Evolutionary conservation across 2,888 invertebrate genomes (phyloP).

Genomic region (Chymomyza fuscimana): DNA sequence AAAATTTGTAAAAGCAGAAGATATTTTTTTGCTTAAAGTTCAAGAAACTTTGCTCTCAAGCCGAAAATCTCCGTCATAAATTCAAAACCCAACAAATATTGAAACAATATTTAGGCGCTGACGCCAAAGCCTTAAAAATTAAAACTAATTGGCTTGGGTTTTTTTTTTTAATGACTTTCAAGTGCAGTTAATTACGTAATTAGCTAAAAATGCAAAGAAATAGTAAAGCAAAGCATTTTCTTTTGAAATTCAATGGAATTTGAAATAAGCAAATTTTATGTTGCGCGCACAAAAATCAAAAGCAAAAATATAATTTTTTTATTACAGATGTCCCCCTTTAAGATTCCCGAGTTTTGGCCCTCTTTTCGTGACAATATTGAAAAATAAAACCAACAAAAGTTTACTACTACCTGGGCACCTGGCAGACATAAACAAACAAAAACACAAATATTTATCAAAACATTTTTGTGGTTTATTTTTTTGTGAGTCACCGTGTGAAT

Average conservation of each 20-base stretch:
- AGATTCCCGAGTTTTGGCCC: too few species aligned
- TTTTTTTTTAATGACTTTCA: neutral
- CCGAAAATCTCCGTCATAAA: neutral
- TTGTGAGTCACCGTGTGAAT: neutral
- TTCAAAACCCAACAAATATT: neutral
- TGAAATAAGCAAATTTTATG: too few species aligned
- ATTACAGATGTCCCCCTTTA: too few species aligned
- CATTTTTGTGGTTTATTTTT: neutral
- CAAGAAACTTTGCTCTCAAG: neutral
- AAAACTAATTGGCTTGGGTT: neutral
- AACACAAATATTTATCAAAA: neutral
- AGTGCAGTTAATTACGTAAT: neutral
- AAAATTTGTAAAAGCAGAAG: neutral
- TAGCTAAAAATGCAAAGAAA: neutral
- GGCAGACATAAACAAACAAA: neutral
- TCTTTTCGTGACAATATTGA: slow-evolving; percentile 4
- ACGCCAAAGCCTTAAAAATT: neutral
- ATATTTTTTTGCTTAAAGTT: neutral
- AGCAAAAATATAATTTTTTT: too few species aligned
- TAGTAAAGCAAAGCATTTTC: neutral
- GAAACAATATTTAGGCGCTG: neutral
- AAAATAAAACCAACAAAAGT: neutral
- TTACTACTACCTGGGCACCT: neutral
- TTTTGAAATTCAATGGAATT: neutral
- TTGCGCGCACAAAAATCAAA: too few species aligned